Conservation (phyloP, 35 echinoderm and acorn worm genomes). For the Heliocidaris tuberculata region DNA sequence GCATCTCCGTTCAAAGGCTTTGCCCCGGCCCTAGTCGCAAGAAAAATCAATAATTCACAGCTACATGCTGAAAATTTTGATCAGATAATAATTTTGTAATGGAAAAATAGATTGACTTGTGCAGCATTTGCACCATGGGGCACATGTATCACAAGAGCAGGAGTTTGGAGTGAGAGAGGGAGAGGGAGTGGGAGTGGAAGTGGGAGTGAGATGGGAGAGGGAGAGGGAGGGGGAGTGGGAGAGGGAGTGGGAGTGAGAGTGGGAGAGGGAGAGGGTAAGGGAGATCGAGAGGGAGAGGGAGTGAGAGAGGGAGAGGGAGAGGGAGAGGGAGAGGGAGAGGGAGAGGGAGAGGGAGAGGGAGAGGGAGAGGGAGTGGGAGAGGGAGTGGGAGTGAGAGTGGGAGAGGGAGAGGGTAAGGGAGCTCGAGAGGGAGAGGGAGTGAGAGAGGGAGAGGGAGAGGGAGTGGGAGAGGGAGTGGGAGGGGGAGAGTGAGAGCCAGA, state of each 20-base stretch:
- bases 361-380: background rate
- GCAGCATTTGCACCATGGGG: background rate
- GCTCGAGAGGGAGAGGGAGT: background rate
- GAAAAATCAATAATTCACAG: slow-evolving; percentile 3
- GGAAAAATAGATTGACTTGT: slow-evolving; percentile 5
- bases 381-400: background rate
- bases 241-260: background rate
- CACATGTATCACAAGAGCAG: background rate
- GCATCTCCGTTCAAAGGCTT: background rate
- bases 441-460: background rate
- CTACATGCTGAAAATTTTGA: slow-evolving; percentile 10
- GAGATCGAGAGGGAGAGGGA: background rate
- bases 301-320: background rate
- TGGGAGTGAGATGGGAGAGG: too few species aligned
- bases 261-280: background rate
- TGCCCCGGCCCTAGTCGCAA: background rate
- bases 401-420: background rate
- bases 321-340: background rate
- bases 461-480: too few species aligned
- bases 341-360: background rate
- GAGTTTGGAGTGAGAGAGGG: too few species aligned
- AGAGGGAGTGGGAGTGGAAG: too few species aligned
- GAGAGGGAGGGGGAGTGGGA: background rate
- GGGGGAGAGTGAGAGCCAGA: background rate
- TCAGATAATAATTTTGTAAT: slow-evolving; percentile 14